Conservation (phyloP, 1,140 invertebrate species). For the Tetramorium parvispinum region DNA sequence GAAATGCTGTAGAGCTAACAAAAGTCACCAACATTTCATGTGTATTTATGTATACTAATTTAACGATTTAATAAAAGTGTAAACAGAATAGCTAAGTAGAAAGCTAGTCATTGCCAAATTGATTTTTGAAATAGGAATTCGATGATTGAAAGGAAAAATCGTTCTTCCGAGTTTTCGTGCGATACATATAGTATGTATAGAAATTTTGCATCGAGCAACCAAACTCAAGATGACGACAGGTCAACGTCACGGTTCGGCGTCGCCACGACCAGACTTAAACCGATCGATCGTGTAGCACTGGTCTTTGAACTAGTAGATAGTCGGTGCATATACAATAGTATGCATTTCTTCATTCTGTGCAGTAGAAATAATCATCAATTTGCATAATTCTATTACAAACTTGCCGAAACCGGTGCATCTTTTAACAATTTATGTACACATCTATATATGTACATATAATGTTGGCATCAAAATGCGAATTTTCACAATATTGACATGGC, state of each 20-base stretch:
- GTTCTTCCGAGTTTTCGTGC: neutral
- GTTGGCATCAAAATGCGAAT: too few relatives aligned
- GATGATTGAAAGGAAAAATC: neutral
- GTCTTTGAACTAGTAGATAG: constrained; percentile 38
- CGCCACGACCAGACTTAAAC: constrained; percentile 68
- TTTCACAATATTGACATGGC: too few relatives aligned
- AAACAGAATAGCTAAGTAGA: neutral
- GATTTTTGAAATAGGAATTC: neutral
- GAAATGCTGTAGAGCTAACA: too few relatives aligned
- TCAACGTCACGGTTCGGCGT: constrained; percentile 21
- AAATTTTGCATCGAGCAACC: neutral
- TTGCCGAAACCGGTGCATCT: neutral
- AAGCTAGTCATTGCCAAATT: neutral
- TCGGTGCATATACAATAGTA: neutral
- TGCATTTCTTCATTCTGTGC: neutral
- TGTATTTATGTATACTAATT: neutral
- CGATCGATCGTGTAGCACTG: constrained; percentile 67
- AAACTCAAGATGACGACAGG: neutral
- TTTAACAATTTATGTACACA: neutral
- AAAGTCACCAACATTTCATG: neutral
- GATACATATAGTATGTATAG: neutral
- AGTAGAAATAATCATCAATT: neutral
- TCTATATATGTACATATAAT: too few relatives aligned
- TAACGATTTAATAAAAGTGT: neutral
- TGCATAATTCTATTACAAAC: neutral